Conservation (phyloP, 1,140 invertebrate species). For the Papilio machaon region DNA sequence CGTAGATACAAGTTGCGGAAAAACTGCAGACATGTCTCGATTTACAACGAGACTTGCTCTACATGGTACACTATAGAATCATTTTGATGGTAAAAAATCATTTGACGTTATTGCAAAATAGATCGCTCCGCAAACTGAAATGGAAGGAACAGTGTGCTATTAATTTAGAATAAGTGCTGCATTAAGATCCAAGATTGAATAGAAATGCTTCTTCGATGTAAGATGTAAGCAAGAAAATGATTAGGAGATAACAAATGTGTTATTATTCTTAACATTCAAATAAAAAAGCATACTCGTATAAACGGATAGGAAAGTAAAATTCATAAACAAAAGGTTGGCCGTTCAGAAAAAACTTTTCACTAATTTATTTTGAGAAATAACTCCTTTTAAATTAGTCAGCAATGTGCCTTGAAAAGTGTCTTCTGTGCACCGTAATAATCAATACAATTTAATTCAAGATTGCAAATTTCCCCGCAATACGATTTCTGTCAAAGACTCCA, state of each 20-base stretch:
- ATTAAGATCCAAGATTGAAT: neutral
- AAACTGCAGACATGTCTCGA: slow-evolving; percentile 19
- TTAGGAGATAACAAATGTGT: slow-evolving; percentile 10
- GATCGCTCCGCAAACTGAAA: slow-evolving; percentile 22
- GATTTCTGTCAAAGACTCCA: slow-evolving; percentile 55
- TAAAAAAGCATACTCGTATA: neutral
- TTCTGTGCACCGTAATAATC: slow-evolving; percentile 37
- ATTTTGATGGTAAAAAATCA: slow-evolving; percentile 26
- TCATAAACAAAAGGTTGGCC: neutral
- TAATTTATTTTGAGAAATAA: slow-evolving; percentile 30
- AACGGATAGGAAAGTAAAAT: neutral
- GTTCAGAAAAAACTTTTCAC: too few relatives aligned
- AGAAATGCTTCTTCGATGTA: neutral
- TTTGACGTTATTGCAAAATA: slow-evolving; percentile 16
- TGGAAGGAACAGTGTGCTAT: slow-evolving; percentile 19
- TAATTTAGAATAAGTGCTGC: neutral
- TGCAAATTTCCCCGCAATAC: slow-evolving; percentile 45
- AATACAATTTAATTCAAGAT: slow-evolving; percentile 48
- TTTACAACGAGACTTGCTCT: neutral
- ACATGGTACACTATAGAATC: slow-evolving; percentile 5
- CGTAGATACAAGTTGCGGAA: slow-evolving; percentile 37
- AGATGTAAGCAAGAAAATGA: neutral
- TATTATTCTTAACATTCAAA: slow-evolving; percentile 22
- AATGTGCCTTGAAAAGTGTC: slow-evolving; percentile 42
- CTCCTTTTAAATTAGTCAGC: neutral